Evolutionary conservation across 2,888 invertebrate genomes (phyloP), one percentile per base, ranked within the genome.

Genomic region (Muschampia plurimacula): DNA sequence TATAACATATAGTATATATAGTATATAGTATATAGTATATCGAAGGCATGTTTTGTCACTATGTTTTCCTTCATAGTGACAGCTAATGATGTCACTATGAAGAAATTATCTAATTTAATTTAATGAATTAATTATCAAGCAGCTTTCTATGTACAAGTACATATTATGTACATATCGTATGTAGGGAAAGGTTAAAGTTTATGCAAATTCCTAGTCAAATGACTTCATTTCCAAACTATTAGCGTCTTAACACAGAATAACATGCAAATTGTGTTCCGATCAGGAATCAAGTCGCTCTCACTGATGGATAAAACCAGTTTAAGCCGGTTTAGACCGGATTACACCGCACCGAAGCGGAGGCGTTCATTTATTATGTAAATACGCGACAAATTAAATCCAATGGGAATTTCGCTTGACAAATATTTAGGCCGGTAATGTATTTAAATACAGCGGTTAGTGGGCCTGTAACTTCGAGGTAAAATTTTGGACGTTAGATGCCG

Each of bases 361-460:
- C 89, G 89, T 89, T 93, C 92, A 93, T 93, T 93, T 92, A 93
- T 93, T 93, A 93, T 93, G 93, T 92, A 93, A 93, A 93, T 93
- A 93, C 91, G 85, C 89, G 91, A 93, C 93, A 92, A 93, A 93
- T 93, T 93, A 93, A 93, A 92, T 92, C 93, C 93, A 83, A 89
- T 88, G 89, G 91, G 92, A 90, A 88, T 91, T 90, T 88, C 88
- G 88, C 90, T 92, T 91, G 92, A 92, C 89, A 92, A 90, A 89
- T 87, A 91, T 84, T 49, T 49, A n/a, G 49, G n/a, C 85, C 82
- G 82, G 84, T 82, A 83, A 83, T 86, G 89, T 85, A 75, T 84
- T 85, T 68, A 36, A 32, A 60, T 59, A 68, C 15, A 22, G 49
- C 4, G 3, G 36, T 49, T 15, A 62, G 52, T 55, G 36, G 8